These are phyloP conservation scores for Microplitis demolitor DNA, from an alignment of 1,140 invertebrate genomes.

Conservation along the genomic window DNA sequence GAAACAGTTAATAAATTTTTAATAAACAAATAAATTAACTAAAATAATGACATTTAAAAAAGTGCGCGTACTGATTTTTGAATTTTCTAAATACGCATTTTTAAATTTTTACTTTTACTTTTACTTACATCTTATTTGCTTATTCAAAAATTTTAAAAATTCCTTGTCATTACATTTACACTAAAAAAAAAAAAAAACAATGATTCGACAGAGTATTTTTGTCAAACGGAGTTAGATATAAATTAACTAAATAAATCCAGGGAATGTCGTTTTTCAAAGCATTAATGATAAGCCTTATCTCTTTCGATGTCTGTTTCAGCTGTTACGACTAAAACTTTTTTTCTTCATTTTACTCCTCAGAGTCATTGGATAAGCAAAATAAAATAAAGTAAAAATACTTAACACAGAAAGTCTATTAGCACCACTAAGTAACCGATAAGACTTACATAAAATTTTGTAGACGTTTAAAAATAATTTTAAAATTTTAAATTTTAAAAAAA, in stretches of 20 bases:
- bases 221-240: not conserved
- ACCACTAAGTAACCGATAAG: not conserved
- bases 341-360: not conserved
- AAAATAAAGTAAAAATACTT: not conserved
- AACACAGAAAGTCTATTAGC: not conserved
- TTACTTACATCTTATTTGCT: too few relatives aligned
- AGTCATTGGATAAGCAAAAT: not conserved
- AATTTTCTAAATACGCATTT: too few relatives aligned
- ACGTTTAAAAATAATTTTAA: not conserved
- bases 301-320: not conserved
- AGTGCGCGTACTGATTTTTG: too few relatives aligned
- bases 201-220: not conserved
- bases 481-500: too few relatives aligned
- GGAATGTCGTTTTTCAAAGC: not conserved
- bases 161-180: too few relatives aligned
- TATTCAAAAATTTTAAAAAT: too few relatives aligned
- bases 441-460: not conserved
- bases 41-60: too few relatives aligned
- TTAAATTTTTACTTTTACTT: too few relatives aligned
- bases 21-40: too few relatives aligned
- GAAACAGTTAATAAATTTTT: too few relatives aligned
- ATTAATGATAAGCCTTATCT: constrained; percentile 18
- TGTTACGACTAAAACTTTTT: not conserved
- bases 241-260: not conserved
- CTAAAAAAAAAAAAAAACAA: too few relatives aligned